These are phyloP conservation scores for Erebia ligea DNA, from an alignment of 2,888 invertebrate species.

Conservation along the genomic window DNA sequence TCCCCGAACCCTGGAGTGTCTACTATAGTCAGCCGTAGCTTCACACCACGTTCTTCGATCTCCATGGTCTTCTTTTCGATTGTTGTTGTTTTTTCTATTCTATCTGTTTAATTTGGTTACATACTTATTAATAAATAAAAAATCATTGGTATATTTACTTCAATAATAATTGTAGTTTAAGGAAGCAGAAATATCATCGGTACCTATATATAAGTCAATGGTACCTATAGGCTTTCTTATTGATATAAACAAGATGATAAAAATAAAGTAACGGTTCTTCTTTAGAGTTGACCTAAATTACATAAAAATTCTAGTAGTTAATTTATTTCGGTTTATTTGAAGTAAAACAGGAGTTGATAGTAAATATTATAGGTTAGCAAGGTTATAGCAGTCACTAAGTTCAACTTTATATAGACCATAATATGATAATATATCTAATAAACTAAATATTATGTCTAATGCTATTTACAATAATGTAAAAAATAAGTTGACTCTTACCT, in stretches of 20 bases:
- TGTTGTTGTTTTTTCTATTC: constrained; percentile 87
- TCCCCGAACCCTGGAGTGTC: constrained; percentile 99
- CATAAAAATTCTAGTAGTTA: not conserved
- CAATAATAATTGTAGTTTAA: not conserved
- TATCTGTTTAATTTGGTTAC: constrained; percentile 62
- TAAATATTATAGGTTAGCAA: no score
- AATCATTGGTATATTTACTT: no score
- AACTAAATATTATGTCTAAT: no score
- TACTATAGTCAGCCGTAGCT: constrained; percentile 94
- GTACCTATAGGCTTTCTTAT: no score
- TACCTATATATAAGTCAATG: no score
- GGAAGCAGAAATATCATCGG: not conserved
- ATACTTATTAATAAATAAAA: no score
- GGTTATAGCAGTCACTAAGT: no score
- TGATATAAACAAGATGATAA: no score
- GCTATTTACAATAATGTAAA: no score
- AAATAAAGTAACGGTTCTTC: no score
- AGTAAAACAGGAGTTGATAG: not conserved
- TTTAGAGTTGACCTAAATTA: not conserved
- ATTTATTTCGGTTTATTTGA: not conserved
- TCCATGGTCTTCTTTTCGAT: constrained; percentile 94
- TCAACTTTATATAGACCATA: no score
- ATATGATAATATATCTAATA: no score
- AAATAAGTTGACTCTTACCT: constrained; percentile 67
- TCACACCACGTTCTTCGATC: constrained; percentile 96